phyloP scores from a whole-genome alignment of 1,140 invertebrate genomes.

The Palaemon carinicauda region DNA sequence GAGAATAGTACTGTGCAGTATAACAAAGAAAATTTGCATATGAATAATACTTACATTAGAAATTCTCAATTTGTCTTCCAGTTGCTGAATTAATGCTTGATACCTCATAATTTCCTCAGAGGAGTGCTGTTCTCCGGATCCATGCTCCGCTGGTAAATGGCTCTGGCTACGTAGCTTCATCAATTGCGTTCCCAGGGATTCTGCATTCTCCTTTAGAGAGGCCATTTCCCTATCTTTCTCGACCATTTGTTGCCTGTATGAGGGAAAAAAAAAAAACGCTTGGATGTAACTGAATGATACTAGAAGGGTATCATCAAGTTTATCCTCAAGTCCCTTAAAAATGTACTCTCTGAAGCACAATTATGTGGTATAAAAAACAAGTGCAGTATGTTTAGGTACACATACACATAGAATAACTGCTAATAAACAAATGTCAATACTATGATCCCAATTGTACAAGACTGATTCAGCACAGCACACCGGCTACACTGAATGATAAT shows the following conservation, averaged over 20 bases:
- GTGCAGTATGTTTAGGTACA: no score
- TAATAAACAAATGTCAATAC: no score
- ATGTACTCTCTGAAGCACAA: no score
- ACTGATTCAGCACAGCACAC: no score
- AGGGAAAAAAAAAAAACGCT: neutral
- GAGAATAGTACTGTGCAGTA: no score
- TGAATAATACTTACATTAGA: no score
- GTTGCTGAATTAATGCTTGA: neutral
- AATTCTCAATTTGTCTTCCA: no score
- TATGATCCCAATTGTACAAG: no score
- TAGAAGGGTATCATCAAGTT: neutral
- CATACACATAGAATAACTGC: no score
- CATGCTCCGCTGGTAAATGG: neutral
- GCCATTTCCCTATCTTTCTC: slow-evolving; percentile 26
- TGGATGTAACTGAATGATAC: neutral
- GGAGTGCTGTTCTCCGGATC: neutral
- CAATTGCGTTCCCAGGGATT: slow-evolving; percentile 34
- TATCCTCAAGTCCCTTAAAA: neutral
- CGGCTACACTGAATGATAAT: no score
- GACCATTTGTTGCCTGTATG: slow-evolving; percentile 12
- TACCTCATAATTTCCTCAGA: neutral
- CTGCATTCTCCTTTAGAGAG: slow-evolving; percentile 10
- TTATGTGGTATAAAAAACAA: no score
- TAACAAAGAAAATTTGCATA: no score
- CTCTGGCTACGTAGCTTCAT: neutral